A percentile compares a stretch with the other conserved stretches of the same genome.
Conservation (phyloP, 2,888 invertebrate species). For the Ochropleura leucogaster region DNA sequence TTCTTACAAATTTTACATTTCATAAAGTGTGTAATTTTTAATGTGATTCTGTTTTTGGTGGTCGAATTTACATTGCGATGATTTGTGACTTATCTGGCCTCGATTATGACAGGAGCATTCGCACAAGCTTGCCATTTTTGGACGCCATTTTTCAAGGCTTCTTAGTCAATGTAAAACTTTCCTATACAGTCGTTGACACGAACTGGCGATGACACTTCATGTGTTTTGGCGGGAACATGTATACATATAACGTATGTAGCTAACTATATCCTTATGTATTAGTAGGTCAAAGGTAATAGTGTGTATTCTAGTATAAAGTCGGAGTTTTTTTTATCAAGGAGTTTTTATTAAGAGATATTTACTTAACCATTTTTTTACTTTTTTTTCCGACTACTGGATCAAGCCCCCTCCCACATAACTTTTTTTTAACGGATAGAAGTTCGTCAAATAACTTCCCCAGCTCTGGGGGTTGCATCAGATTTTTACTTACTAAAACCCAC, state of each 20-base stretch:
- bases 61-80: slow-evolving; percentile 47
- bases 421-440: no score
- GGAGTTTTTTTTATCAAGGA: background rate
- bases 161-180: slow-evolving; percentile 24
- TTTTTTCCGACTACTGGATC: background rate
- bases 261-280: no score
- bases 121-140: slow-evolving; percentile 33
- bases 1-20: slow-evolving; percentile 23
- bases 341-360: no score
- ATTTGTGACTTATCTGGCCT: slow-evolving; percentile 49
- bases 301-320: no score
- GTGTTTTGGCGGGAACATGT: background rate
- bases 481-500: no score
- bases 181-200: background rate
- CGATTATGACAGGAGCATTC: slow-evolving; percentile 37
- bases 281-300: no score
- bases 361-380: background rate
- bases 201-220: background rate
- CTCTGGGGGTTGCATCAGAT: no score
- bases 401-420: no score
- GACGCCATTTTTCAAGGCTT: slow-evolving; percentile 25
- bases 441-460: no score
- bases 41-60: slow-evolving; percentile 48
- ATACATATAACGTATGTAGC: no score
- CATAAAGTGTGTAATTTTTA: slow-evolving; percentile 35